Percentiles rank a stretch among this genome's conserved stretches.
Conservation (phyloP, 2,888 invertebrate genomes). For the Diloba caeruleocephala region DNA sequence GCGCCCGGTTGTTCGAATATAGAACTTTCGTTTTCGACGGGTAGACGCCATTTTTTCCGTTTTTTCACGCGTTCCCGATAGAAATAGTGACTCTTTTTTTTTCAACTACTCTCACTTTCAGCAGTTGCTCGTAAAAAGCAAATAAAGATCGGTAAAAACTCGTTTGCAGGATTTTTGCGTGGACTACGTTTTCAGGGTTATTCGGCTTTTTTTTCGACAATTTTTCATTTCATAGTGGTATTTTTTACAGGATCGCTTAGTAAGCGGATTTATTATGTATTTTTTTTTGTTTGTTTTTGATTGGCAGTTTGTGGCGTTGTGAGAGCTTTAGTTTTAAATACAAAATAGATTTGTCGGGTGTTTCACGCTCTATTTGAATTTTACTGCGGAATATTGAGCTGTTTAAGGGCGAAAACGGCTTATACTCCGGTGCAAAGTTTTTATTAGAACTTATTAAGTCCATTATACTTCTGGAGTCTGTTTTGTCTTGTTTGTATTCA, state of each 20-base stretch:
- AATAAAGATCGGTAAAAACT: conserved; percentile 84
- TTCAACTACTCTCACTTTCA: conserved; percentile 80
- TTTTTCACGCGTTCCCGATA: conserved; percentile 80
- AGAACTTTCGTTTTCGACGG: conserved; percentile 82
- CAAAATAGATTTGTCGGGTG: conserved; percentile 12
- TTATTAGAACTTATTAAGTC: too few relatives aligned
- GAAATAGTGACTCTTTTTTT: conserved; percentile 87
- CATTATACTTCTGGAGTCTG: too few relatives aligned
- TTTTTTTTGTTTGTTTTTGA: conserved; percentile 36
- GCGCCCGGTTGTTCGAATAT: conserved; percentile 80
- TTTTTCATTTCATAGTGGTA: conserved; percentile 64
- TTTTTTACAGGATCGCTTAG: conserved; percentile 34
- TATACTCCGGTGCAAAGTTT: background rate
- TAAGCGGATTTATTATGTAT: conserved; percentile 30
- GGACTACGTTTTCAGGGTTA: conserved; percentile 74
- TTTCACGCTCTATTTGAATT: conserved; percentile 6
- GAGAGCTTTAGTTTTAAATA: conserved; percentile 47
- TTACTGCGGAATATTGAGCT: conserved; percentile 23
- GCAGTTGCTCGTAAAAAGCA: conserved; percentile 83
- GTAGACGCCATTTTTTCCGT: conserved; percentile 74
- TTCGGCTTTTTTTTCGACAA: conserved; percentile 66
- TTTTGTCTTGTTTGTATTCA: too few relatives aligned
- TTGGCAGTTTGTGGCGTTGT: conserved; percentile 34
- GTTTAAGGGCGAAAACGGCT: background rate
- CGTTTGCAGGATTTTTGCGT: conserved; percentile 71